phyloP scores from a whole-genome alignment of 1,140 invertebrate species.

The Lepidurus arcticus region DNA sequence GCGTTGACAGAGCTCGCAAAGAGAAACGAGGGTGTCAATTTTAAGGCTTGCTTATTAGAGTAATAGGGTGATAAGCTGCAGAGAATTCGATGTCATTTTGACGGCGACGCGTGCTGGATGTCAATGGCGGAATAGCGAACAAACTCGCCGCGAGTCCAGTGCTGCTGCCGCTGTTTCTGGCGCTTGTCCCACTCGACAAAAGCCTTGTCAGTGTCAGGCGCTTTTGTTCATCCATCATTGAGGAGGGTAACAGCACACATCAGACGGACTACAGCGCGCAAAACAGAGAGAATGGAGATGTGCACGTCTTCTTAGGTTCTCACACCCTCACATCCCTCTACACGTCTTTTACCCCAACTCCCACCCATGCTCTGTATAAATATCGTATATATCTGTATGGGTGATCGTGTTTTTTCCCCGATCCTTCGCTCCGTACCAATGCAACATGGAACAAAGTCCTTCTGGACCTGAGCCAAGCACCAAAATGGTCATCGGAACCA shows the following conservation, averaged over 20 bases:
- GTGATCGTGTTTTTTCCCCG: too few species aligned
- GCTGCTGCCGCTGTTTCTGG: neutral
- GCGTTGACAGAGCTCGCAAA: neutral
- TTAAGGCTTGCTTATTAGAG: slow-evolving; percentile 15
- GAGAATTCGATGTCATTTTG: slow-evolving; percentile 19
- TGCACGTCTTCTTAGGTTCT: neutral
- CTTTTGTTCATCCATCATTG: slow-evolving; percentile 13
- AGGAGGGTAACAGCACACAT: neutral
- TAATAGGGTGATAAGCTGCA: slow-evolving; percentile 21
- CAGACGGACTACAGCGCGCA: neutral
- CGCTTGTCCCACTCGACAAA: slow-evolving; percentile 14
- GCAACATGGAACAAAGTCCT: too few species aligned
- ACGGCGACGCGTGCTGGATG: slow-evolving; percentile 15
- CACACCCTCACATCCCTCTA: neutral
- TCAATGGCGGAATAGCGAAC: neutral
- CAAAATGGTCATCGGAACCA: too few species aligned
- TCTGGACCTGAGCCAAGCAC: too few species aligned
- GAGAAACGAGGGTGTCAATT: slow-evolving; percentile 9
- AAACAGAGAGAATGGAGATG: neutral
- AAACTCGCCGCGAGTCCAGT: neutral
- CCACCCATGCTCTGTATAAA: neutral
- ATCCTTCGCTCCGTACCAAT: too few species aligned
- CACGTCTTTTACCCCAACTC: neutral
- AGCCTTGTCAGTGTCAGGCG: slow-evolving; percentile 13
- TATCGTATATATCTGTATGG: neutral